These are phyloP conservation scores for Stenotaenia linearis DNA, from an alignment of 2,888 invertebrate species.

Conservation along the genomic window DNA sequence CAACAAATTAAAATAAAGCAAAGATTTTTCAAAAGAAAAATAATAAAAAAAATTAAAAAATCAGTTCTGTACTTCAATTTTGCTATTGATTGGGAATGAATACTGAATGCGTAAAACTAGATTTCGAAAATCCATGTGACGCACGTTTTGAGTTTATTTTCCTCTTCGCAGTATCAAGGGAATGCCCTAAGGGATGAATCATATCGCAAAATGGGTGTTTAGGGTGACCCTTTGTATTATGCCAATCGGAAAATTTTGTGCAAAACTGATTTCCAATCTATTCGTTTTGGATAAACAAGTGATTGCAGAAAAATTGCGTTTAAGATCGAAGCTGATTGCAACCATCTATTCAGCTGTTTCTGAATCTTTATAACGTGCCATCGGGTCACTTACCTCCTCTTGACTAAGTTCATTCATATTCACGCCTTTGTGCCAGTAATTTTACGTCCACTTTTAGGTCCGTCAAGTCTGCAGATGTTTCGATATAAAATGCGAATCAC, in stretches of 20 bases:
- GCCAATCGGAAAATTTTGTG: neutral
- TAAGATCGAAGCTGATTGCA: neutral
- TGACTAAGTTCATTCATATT: slow-evolving; percentile 77
- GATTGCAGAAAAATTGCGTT: neutral
- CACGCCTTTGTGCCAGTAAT: neutral
- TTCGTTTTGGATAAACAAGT: too few relatives aligned
- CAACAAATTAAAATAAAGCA: slow-evolving; percentile 24
- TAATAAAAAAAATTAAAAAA: neutral
- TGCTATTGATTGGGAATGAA: neutral
- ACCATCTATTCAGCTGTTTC: neutral
- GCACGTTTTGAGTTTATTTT: neutral
- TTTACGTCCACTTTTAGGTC: neutral
- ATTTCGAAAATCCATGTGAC: neutral
- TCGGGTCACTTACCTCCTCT: slow-evolving; percentile 66
- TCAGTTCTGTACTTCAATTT: neutral
- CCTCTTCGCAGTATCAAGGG: neutral
- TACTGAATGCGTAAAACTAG: neutral
- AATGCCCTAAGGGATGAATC: neutral
- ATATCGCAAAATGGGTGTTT: neutral
- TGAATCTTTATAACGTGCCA: neutral
- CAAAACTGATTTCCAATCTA: too few relatives aligned
- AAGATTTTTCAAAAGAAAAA: neutral
- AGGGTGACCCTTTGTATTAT: neutral
- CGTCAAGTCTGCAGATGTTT: neutral
- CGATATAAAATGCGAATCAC: neutral